Evolutionary conservation across 2,797 vertebrate species (phyloP).

Genomic region (Myiotriccus ornatus): DNA sequence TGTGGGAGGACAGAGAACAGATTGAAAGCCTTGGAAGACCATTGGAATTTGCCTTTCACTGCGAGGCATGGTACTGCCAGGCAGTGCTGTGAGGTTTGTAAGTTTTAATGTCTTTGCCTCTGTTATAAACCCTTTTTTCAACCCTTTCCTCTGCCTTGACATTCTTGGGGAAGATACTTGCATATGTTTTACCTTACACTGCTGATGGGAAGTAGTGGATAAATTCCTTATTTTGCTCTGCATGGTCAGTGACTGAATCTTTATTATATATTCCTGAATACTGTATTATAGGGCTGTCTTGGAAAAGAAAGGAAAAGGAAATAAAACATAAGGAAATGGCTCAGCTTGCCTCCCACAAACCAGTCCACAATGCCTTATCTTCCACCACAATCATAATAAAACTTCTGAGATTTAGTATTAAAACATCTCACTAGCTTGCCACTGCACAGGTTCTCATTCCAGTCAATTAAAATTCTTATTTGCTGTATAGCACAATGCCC

Average conservation of each 20-base stretch:
- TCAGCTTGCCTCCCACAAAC: not conserved
- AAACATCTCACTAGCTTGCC: not conserved
- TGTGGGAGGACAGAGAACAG: no score
- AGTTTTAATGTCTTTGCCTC: no score
- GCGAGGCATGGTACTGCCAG: no score
- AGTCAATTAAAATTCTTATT: not conserved
- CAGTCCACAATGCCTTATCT: not conserved
- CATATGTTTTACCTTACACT: no score
- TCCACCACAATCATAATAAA: not conserved
- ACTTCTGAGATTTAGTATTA: not conserved
- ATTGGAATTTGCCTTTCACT: no score
- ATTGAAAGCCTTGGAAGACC: no score
- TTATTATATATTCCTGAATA: not conserved
- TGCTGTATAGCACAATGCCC: not conserved
- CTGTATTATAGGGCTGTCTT: not conserved
- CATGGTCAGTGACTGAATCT: not conserved
- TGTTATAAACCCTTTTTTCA: no score
- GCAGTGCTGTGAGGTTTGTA: no score
- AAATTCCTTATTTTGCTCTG: not conserved
- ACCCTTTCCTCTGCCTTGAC: no score
- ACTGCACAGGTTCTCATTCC: not conserved
- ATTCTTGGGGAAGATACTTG: no score
- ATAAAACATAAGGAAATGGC: not conserved
- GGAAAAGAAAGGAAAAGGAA: not conserved
- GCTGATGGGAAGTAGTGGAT: not conserved